These are phyloP conservation scores for Cancer borealis DNA, from an alignment of 2,888 invertebrate genomes.

Conservation along the genomic window DNA sequence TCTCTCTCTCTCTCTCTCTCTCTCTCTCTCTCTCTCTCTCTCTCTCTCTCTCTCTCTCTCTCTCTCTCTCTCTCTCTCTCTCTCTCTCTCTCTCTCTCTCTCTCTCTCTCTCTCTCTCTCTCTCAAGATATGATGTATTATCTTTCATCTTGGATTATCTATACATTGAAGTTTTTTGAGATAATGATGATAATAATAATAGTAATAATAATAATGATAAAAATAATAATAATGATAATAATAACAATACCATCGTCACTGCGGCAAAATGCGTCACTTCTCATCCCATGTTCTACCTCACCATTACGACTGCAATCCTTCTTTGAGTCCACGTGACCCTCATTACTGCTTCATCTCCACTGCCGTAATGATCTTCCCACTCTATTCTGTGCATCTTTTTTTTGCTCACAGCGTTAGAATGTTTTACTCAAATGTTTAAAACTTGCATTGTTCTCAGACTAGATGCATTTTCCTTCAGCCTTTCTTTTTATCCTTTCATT, in stretches of 20 bases:
- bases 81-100: neutral
- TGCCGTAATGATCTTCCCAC: neutral
- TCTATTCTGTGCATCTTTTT: neutral
- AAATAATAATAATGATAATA: conserved; percentile 12
- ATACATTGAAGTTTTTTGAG: too few relatives aligned
- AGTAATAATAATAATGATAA: neutral
- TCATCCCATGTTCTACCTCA: neutral
- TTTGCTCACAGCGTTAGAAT: neutral
- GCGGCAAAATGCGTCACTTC: neutral
- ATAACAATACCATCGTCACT: neutral
- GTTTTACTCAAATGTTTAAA: too few relatives aligned
- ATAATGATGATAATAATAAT: neutral
- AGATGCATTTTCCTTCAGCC: neutral
- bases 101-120: too few relatives aligned
- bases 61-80: neutral
- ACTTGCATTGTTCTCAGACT: neutral
- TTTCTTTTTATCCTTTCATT: neutral
- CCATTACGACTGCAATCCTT: neutral
- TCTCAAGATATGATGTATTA: too few relatives aligned
- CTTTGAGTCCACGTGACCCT: neutral
- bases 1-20: conserved; percentile 20
- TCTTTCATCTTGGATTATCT: too few relatives aligned
- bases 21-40: conserved; percentile 15
- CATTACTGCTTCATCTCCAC: conserved; percentile 13
- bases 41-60: neutral